These are phyloP conservation scores for Urocynchramus pylzowi DNA, from an alignment of 2,113 vertebrate genomes.

Conservation along the genomic window DNA sequence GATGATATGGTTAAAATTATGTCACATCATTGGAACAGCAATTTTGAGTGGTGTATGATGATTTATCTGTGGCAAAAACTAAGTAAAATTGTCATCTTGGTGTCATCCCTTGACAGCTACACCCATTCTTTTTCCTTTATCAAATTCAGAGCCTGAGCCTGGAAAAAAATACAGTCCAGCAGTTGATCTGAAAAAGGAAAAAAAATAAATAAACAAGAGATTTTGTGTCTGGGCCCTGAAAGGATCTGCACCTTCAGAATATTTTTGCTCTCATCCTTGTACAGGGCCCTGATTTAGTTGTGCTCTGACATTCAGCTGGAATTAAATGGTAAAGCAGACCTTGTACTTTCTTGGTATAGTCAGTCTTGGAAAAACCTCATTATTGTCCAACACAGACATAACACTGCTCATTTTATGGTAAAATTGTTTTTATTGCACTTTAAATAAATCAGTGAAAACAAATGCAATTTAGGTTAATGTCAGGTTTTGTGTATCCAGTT, in stretches of 20 bases:
- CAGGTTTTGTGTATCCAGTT: background rate
- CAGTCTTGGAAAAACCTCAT: background rate
- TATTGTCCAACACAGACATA: background rate
- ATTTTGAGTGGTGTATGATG: background rate
- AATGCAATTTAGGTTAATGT: background rate
- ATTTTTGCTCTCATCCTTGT: background rate
- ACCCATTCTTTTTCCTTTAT: background rate
- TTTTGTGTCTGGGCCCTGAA: background rate
- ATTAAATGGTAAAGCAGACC: background rate
- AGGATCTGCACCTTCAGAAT: background rate
- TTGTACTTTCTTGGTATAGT: background rate
- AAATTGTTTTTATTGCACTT: background rate
- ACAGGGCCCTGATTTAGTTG: background rate
- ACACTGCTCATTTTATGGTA: background rate
- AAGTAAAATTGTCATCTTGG: background rate
- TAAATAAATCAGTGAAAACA: background rate
- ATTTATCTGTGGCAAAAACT: background rate
- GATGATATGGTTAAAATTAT: background rate
- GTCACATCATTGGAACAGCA: background rate
- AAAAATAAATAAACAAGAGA: fast-evolving
- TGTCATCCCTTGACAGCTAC: background rate
- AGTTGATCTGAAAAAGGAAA: background rate
- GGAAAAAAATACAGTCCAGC: background rate
- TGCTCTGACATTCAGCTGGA: background rate
- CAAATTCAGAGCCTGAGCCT: background rate